A percentile compares a stretch with the other conserved stretches of the same genome.
Conservation (phyloP, 2,888 invertebrate species). For the Andrena chrysosceles region DNA sequence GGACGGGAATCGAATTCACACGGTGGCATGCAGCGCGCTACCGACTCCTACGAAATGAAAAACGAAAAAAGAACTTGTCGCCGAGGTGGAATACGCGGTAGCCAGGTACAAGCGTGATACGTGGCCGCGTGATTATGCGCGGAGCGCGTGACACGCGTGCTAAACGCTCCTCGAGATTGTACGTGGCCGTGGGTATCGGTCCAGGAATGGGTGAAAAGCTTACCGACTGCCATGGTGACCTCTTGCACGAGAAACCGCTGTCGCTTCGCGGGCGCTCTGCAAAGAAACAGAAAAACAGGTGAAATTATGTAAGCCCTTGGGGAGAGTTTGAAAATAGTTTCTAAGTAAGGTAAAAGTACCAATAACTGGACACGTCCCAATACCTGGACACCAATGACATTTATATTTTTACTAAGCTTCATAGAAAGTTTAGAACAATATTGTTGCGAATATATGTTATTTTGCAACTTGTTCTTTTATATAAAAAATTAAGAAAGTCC, state of each 20-base stretch:
- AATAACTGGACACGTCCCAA: no score
- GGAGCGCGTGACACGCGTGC: constrained; percentile 72
- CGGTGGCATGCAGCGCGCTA: not conserved
- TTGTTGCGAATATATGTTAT: no score
- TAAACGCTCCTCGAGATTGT: constrained; percentile 49
- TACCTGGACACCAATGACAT: no score
- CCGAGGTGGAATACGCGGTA: constrained; percentile 65
- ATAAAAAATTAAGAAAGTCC: no score
- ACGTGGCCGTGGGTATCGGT: constrained; percentile 58
- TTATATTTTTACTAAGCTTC: no score
- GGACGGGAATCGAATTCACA: constrained; percentile 1
- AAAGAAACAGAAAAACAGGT: constrained; percentile 5
- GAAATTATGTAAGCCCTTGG: no score
- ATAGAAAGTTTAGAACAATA: no score
- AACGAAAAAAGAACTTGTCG: constrained; percentile 51
- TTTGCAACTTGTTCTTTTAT: no score
- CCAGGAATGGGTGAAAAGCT: constrained; percentile 61
- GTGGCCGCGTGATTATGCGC: constrained; percentile 75
- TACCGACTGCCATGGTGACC: constrained; percentile 78
- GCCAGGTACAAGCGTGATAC: constrained; percentile 57
- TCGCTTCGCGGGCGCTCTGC: constrained; percentile 54
- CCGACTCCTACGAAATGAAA: constrained; percentile 22
- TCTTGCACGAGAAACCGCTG: constrained; percentile 53
- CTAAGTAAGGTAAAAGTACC: no score
- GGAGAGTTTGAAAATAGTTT: no score